A percentile compares a stretch with the other conserved stretches of the same genome.
phyloP scores from a whole-genome alignment of 2,113 vertebrate species.

The Dicrurus megarhynchus region DNA sequence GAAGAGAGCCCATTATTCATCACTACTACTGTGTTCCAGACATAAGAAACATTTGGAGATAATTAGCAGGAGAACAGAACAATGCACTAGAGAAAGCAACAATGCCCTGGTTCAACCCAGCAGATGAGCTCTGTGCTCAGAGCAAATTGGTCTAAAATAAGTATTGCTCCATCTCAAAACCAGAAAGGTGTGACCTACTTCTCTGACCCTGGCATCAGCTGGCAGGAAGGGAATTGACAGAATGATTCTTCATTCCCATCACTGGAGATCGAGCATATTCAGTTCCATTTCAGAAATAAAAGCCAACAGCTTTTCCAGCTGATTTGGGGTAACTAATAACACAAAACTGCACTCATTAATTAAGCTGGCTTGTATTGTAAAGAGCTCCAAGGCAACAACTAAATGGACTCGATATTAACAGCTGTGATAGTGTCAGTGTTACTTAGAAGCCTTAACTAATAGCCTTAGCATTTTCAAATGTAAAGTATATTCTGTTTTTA shows the following conservation, averaged over 20 bases:
- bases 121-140: conserved; percentile 60
- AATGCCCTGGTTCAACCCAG: conserved; percentile 57
- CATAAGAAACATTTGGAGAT: conserved; percentile 65
- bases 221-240: conserved; percentile 48
- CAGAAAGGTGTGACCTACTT: conserved; percentile 61
- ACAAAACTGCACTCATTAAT: background rate
- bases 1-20: conserved; percentile 59
- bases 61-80: conserved; percentile 60
- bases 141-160: conserved; percentile 65
- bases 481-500: background rate
- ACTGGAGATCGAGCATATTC: background rate
- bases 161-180: conserved; percentile 55
- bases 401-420: background rate
- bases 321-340: conserved; percentile 5
- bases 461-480: background rate
- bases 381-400: background rate
- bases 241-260: background rate
- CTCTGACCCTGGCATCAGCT: conserved; percentile 57
- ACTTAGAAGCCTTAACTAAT: background rate
- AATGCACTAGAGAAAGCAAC: conserved; percentile 66
- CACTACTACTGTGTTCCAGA: conserved; percentile 39
- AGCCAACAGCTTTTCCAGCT: conserved; percentile 19
- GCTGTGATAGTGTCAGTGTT: background rate
- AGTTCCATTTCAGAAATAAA: conserved; percentile 33
- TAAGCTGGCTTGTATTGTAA: background rate